Conservation (phyloP, 2,797 vertebrate genomes). For the Amphiprion clarkii region DNA sequence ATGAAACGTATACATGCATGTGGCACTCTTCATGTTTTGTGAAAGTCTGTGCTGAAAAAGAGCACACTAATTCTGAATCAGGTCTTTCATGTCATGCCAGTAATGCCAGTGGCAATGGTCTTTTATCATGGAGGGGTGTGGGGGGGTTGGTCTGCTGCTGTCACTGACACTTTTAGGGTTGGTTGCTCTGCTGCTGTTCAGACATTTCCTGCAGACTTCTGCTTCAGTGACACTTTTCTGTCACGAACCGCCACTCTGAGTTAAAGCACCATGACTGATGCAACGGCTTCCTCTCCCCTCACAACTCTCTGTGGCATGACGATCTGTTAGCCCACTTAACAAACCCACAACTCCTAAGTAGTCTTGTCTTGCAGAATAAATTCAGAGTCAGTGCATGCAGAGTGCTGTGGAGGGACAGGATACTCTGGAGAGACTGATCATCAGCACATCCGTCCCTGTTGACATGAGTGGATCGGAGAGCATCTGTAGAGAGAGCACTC, state of each 20-base stretch:
- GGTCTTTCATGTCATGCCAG: background rate
- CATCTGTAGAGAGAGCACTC: constrained; percentile 7
- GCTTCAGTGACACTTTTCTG: constrained; percentile 47
- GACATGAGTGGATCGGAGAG: constrained; percentile 20
- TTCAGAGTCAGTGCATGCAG: constrained; percentile 13
- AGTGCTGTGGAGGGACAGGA: constrained; percentile 7
- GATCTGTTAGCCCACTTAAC: constrained; percentile 39
- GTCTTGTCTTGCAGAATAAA: constrained; percentile 17
- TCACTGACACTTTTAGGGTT: constrained; percentile 48
- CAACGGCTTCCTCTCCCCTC: constrained; percentile 1
- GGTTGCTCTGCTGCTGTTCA: constrained; percentile 41
- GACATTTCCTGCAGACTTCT: constrained; percentile 43
- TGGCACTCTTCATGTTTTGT: too few species aligned
- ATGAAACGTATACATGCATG: too few species aligned
- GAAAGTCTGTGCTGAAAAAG: too few species aligned
- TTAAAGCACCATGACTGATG: constrained; percentile 55
- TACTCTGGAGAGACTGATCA: constrained; percentile 16
- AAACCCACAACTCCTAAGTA: constrained; percentile 38
- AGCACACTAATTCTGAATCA: too few species aligned
- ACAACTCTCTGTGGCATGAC: constrained; percentile 10
- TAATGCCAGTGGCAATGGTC: constrained; percentile 17
- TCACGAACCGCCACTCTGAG: constrained; percentile 53
- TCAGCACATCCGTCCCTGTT: constrained; percentile 33
- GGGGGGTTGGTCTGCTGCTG: constrained; percentile 1
- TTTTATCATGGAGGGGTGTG: background rate